Conservation (phyloP, 2,888 invertebrate genomes). For the Acheta domesticus region DNA sequence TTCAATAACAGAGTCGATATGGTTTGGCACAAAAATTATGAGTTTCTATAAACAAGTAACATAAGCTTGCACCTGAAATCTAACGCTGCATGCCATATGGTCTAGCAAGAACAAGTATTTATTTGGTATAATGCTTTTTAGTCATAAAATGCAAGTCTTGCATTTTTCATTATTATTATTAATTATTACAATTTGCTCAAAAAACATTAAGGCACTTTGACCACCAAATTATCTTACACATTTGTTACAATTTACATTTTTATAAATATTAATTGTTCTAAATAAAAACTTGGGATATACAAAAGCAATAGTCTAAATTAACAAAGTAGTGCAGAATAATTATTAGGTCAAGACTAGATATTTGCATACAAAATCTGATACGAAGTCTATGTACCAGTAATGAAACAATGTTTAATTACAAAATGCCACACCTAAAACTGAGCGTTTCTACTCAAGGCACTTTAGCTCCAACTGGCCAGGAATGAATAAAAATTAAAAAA, state of each 20-base stretch:
- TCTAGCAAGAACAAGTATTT: not conserved
- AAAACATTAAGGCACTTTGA: conserved; percentile 10
- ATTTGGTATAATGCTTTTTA: not conserved
- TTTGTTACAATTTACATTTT: conserved; percentile 2
- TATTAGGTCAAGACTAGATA: conserved; percentile 11
- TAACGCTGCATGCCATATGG: too few relatives aligned
- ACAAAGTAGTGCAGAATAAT: not conserved
- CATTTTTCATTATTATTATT: not conserved
- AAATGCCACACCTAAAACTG: conserved; percentile 4
- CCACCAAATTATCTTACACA: conserved; percentile 8
- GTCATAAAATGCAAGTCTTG: not conserved
- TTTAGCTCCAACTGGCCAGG: not conserved
- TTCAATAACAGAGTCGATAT: too few relatives aligned
- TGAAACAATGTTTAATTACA: not conserved
- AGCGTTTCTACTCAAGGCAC: not conserved
- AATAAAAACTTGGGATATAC: conserved; percentile 8
- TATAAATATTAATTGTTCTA: not conserved
- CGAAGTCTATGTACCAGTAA: not conserved
- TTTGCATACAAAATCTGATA: not conserved
- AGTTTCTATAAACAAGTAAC: too few relatives aligned
- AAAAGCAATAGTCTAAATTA: not conserved
- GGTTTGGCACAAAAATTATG: too few relatives aligned
- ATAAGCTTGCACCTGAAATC: too few relatives aligned
- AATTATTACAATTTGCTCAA: not conserved
- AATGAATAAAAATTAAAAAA: conserved; percentile 7